These are phyloP conservation scores for Monopterus albus DNA, from an alignment of 2,113 vertebrate genomes.

Conservation along the genomic window DNA sequence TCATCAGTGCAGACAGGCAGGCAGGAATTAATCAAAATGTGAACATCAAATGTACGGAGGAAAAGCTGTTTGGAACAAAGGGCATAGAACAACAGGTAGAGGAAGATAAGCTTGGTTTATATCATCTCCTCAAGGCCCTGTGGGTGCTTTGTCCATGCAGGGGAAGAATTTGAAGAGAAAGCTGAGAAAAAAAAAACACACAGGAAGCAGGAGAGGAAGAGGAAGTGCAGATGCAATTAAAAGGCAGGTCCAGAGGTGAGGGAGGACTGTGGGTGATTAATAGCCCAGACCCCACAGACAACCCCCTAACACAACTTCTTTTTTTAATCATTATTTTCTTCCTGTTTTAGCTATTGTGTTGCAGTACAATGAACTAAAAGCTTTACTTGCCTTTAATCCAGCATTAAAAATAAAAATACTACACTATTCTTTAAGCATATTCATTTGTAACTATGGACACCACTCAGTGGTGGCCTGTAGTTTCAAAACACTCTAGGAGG, in stretches of 20 bases:
- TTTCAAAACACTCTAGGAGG: slow-evolving; percentile 23
- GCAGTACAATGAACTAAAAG: neutral
- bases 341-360: neutral
- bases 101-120: slow-evolving; percentile 1
- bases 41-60: neutral
- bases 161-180: slow-evolving; percentile 4
- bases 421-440: neutral
- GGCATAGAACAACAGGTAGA: neutral
- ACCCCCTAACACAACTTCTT: slow-evolving; percentile 8
- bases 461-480: neutral
- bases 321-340: slow-evolving; percentile 9
- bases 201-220: slow-evolving; percentile 42
- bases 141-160: neutral
- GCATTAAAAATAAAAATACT: neutral
- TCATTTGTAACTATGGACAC: neutral
- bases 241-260: slow-evolving; percentile 58
- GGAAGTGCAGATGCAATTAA: slow-evolving; percentile 67
- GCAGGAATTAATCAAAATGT: slow-evolving; percentile 6
- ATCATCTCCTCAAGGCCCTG: slow-evolving; percentile 4
- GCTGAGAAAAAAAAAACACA: slow-evolving; percentile 25
- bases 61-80: neutral
- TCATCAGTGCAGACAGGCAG: neutral
- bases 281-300: slow-evolving; percentile 19
- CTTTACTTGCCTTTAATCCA: slow-evolving; percentile 6
- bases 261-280: slow-evolving; percentile 51